Percentiles rank a stretch among this genome's conserved stretches.
Conservation (phyloP, 2,888 invertebrate genomes). For the Microdon myrmicae region DNA sequence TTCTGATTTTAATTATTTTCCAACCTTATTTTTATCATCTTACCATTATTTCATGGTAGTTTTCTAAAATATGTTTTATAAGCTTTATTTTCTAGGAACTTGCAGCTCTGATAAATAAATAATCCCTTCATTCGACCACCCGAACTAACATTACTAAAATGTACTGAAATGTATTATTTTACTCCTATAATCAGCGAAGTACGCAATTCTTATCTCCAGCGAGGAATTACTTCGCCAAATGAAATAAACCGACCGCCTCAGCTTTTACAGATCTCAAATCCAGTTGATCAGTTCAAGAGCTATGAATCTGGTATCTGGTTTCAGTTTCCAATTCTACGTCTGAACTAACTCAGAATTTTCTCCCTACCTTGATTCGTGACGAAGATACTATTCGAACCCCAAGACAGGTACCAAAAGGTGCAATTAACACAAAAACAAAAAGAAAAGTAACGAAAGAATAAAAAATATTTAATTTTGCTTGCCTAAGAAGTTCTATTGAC, state of each 20-base stretch:
- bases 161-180: no score
- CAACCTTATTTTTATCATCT: no score
- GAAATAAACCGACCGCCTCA: conserved; percentile 46
- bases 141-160: no score
- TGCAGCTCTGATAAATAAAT: no score
- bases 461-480: conserved; percentile 19
- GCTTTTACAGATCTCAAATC: conserved; percentile 50
- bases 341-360: conserved; percentile 36
- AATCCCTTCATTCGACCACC: no score
- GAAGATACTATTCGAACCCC: conserved; percentile 19
- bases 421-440: conserved; percentile 54
- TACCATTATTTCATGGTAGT: no score
- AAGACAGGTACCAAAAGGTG: conserved; percentile 30
- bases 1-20: no score
- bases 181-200: conserved; percentile 22
- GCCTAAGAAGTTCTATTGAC: no score
- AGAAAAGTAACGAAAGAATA: conserved; percentile 22
- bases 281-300: conserved; percentile 52
- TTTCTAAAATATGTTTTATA: no score
- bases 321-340: conserved; percentile 49
- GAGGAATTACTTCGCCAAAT: conserved; percentile 30
- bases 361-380: conserved; percentile 8
- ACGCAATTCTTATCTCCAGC: conserved; percentile 29
- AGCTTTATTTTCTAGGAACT: no score
- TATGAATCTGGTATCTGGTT: conserved; percentile 53